These are phyloP conservation scores for Chironomus riparius DNA, from an alignment of 2,888 invertebrate genomes.

Conservation along the genomic window DNA sequence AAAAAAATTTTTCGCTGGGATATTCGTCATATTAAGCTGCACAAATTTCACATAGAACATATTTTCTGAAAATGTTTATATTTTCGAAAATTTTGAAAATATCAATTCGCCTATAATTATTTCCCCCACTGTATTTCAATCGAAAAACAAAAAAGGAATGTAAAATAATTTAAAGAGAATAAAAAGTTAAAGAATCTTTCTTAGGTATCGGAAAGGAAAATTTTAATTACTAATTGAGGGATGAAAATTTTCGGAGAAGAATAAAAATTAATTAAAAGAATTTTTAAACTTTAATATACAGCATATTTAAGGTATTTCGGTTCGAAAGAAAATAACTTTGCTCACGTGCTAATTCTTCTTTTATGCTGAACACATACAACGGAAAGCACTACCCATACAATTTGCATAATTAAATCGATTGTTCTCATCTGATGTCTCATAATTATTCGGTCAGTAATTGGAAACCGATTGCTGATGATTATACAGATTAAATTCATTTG, in stretches of 20 bases:
- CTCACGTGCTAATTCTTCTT: too few species aligned
- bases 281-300: not conserved
- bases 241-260: not conserved
- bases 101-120: too few species aligned
- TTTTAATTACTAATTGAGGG: constrained; percentile 1
- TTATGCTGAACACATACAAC: not conserved
- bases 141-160: not conserved
- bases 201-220: not conserved
- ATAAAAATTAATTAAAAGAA: not conserved
- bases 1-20: too few species aligned
- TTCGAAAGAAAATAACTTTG: too few species aligned
- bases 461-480: not conserved
- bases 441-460: constrained; percentile 17
- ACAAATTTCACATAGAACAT: too few species aligned
- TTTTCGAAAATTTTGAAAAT: too few species aligned
- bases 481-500: constrained; percentile 3
- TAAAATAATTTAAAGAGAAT: not conserved
- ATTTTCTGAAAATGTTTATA: too few species aligned
- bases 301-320: too few species aligned
- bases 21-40: too few species aligned
- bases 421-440: not conserved
- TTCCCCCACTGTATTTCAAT: too few species aligned
- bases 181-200: not conserved
- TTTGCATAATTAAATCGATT: constrained; percentile 15
- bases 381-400: not conserved